Percentiles rank a stretch among this genome's conserved stretches.
These are phyloP conservation scores for Papilio elwesi DNA, from an alignment of 2,888 invertebrate genomes.

Conservation along the genomic window DNA sequence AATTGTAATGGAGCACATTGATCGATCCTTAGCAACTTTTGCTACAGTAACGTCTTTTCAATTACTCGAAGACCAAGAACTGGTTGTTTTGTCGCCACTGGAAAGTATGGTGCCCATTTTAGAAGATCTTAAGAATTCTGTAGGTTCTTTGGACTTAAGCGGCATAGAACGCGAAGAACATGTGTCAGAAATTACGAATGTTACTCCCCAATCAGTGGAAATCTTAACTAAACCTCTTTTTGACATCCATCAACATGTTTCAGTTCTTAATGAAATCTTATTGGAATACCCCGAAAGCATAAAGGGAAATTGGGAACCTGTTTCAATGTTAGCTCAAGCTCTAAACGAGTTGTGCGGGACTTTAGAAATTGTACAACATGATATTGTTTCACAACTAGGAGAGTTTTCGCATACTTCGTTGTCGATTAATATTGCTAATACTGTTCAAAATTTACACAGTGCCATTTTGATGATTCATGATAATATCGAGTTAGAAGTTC, in stretches of 20 bases:
- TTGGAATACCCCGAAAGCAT: conserved; percentile 65
- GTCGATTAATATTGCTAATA: conserved; percentile 64
- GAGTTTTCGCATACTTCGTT: conserved; percentile 62
- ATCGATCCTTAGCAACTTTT: conserved; percentile 68
- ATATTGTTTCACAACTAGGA: conserved; percentile 71
- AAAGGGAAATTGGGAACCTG: conserved; percentile 59
- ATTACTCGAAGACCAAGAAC: conserved; percentile 55
- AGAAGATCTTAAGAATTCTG: conserved; percentile 67
- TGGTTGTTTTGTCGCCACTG: conserved; percentile 54
- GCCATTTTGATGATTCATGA: conserved; percentile 78
- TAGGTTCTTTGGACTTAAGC: conserved; percentile 55
- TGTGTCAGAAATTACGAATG: conserved; percentile 67
- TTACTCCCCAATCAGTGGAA: conserved; percentile 61
- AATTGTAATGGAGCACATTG: conserved; percentile 65
- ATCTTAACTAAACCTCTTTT: conserved; percentile 68
- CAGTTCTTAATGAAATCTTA: conserved; percentile 64
- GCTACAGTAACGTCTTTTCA: conserved; percentile 55
- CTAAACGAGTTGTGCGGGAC: conserved; percentile 73
- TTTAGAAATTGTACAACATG: conserved; percentile 75
- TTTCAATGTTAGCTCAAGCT: conserved; percentile 74
- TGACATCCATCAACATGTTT: conserved; percentile 68
- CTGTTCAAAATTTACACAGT: conserved; percentile 71
- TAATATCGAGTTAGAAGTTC: conserved; percentile 74
- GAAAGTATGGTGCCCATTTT: conserved; percentile 68
- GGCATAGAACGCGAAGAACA: conserved; percentile 55